phyloP scores from a whole-genome alignment of 2,113 vertebrate species.

The Leptobrachium ailaonicum region DNA sequence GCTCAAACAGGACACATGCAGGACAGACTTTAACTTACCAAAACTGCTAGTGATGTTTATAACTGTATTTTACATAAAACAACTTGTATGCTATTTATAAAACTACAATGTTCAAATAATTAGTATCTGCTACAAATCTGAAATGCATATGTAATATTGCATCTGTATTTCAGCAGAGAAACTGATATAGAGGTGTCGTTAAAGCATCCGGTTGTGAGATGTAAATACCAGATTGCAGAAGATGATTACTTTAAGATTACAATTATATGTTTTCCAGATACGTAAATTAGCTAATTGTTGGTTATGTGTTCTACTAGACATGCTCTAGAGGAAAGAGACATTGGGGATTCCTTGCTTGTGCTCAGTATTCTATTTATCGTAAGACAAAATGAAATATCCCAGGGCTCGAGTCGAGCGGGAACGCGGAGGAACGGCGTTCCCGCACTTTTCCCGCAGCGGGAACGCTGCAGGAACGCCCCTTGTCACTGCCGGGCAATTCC shows the following conservation, averaged over 20 bases:
- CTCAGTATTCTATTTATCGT: constrained; percentile 29
- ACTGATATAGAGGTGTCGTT: constrained; percentile 38
- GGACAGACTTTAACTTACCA: too few relatives aligned
- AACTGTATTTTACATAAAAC: too few relatives aligned
- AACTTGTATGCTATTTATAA: too few relatives aligned
- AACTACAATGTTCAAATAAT: too few relatives aligned
- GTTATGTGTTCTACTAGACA: constrained; percentile 36
- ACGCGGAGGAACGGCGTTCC: too few relatives aligned
- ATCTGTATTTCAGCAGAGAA: not conserved
- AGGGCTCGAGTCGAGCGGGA: too few relatives aligned
- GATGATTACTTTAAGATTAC: constrained; percentile 32
- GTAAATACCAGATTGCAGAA: constrained; percentile 42
- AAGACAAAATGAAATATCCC: not conserved
- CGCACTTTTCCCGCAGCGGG: too few relatives aligned
- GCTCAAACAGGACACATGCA: too few relatives aligned
- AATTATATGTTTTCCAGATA: constrained; percentile 44
- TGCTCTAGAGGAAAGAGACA: constrained; percentile 29
- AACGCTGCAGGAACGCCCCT: too few relatives aligned
- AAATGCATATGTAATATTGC: constrained; percentile 2
- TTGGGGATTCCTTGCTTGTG: constrained; percentile 35
- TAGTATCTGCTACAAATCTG: too few relatives aligned
- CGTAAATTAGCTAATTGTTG: constrained; percentile 40
- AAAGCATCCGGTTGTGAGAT: constrained; percentile 3
- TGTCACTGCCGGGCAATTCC: too few relatives aligned
- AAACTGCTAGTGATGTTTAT: too few relatives aligned